Conservation (phyloP, 2,888 invertebrate genomes). For the Philereme vetulata region DNA sequence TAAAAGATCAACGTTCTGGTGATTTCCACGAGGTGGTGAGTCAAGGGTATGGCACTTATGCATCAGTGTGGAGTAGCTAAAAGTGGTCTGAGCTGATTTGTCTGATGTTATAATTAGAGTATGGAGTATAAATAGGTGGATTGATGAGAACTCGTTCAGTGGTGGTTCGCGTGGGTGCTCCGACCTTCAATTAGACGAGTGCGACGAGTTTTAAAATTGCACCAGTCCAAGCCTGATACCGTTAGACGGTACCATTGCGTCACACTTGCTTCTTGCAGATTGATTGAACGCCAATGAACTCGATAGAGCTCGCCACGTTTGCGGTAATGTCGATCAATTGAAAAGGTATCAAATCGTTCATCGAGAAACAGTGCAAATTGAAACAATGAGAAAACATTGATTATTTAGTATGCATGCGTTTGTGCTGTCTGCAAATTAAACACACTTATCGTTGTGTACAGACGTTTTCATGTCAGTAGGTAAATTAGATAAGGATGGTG, state of each 20-base stretch:
- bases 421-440: constrained; percentile 52
- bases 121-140: constrained; percentile 64
- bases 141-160: constrained; percentile 62
- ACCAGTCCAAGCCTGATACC: constrained; percentile 57
- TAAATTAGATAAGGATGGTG: constrained; percentile 64
- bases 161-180: constrained; percentile 62
- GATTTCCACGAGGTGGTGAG: constrained; percentile 47
- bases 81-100: constrained; percentile 60
- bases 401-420: constrained; percentile 40
- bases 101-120: constrained; percentile 67
- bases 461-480: constrained; percentile 65
- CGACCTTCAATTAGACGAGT: constrained; percentile 70
- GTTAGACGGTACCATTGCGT: constrained; percentile 49
- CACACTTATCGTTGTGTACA: constrained; percentile 55
- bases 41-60: constrained; percentile 54
- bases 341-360: constrained; percentile 39
- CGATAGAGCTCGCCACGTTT: constrained; percentile 39
- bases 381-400: constrained; percentile 51
- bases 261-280: constrained; percentile 48
- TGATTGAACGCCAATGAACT: constrained; percentile 58
- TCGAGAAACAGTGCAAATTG: constrained; percentile 38
- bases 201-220: constrained; percentile 52
- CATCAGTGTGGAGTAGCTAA: constrained; percentile 51
- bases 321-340: constrained; percentile 52
- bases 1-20: constrained; percentile 42